Percentiles rank a stretch among this genome's conserved stretches.
Evolutionary conservation across 2,797 vertebrate genomes (phyloP).

Genomic region (Cheirogaleus major): DNA sequence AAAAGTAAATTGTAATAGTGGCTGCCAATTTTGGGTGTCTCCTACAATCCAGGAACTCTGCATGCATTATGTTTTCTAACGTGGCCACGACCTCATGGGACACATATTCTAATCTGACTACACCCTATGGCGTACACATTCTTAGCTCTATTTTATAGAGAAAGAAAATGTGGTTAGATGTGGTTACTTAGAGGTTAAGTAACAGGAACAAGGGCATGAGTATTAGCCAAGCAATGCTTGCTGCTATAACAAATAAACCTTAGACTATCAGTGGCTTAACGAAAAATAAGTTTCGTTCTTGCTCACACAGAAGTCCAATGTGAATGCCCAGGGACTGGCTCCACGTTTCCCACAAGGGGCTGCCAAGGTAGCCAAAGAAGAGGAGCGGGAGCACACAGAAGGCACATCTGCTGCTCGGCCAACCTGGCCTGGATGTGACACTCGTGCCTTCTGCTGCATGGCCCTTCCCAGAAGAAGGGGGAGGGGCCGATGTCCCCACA

Average conservation of each 20-base stretch:
- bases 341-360: background rate
- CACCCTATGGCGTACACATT: accelerated
- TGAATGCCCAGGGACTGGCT: background rate
- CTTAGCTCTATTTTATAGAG: background rate
- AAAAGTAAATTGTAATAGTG: background rate
- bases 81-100: background rate
- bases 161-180: background rate
- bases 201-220: background rate
- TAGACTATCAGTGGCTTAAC: background rate
- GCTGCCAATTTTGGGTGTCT: background rate
- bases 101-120: background rate
- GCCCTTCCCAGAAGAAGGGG: background rate
- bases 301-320: no score
- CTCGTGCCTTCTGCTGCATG: accelerated
- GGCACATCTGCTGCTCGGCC: accelerated
- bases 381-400: background rate
- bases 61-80: background rate
- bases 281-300: background rate
- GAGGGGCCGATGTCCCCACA: background rate
- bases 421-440: accelerated
- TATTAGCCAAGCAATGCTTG: background rate
- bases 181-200: background rate
- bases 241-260: background rate
- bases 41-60: background rate
- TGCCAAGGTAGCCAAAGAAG: background rate